Conservation (phyloP, 2,113 vertebrate genomes). For the Dicrurus megarhynchus region DNA sequence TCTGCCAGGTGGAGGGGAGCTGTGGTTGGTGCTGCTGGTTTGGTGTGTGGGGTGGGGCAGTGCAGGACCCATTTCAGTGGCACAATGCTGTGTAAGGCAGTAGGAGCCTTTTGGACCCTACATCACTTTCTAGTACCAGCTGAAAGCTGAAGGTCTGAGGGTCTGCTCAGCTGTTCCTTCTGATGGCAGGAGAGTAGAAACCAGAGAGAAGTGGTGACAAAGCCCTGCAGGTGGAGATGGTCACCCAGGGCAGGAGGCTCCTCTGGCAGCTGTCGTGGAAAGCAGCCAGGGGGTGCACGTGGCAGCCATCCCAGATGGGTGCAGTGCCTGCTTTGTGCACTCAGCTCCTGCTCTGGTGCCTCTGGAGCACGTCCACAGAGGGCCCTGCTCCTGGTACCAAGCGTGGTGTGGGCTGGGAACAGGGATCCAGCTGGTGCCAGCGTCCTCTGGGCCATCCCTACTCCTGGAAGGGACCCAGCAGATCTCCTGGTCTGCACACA, state of each 20-base stretch:
- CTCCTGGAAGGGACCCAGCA: fast-evolving
- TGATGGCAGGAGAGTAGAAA: neutral
- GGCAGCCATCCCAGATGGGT: neutral
- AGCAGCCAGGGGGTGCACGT: neutral
- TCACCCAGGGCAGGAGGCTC: neutral
- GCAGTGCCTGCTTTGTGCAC: neutral
- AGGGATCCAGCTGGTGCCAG: neutral
- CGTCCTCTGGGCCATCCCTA: neutral
- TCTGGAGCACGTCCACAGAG: fast-evolving
- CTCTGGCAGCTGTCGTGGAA: neutral
- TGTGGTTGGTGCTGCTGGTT: neutral
- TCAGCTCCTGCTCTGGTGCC: neutral
- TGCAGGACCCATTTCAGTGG: neutral
- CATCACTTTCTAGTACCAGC: neutral
- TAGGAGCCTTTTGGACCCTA: neutral
- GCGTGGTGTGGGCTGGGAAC: fast-evolving
- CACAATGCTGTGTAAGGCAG: fast-evolving
- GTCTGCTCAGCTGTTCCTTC: neutral
- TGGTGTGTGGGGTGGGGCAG: neutral
- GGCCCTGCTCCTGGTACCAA: neutral
- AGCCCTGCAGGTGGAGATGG: neutral
- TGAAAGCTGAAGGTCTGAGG: neutral
- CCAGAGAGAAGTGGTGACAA: fast-evolving
- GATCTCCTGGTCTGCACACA: neutral
- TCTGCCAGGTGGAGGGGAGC: neutral